Base-by-base conservation (phyloP, 2,797 vertebrate species). In the Acrossocheilus fasciatus region DNA sequence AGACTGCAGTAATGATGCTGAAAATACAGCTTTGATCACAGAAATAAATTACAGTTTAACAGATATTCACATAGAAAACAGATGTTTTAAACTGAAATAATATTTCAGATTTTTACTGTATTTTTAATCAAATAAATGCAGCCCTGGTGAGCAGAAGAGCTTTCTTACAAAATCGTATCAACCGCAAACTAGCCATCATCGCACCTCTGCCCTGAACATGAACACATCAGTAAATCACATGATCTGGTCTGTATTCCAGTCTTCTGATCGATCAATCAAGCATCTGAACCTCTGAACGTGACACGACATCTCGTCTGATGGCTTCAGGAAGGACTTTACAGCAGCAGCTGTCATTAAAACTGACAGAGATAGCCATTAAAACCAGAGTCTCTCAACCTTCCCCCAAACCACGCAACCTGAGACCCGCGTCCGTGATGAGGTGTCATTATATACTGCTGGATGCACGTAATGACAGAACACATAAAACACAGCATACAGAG, bases 381-480 rank as follows among this genome's bases (percentile, higher is more conserved):
- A 47, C 43, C 1, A n/a, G 64, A 34, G 50, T 62, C 52, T 57
- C 59, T 15, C 9, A 70, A 79, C 87, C 64, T 64, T 52, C 64
- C 84, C 76, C 73, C 30, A 52, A 92, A 85, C 73, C 1, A 87
- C 92, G 93, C 93, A 95, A 96, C 94, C 93, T 93, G 95, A 96
- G 92, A 94, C 93, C 92, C 93, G 3, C 90, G 92, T 92, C 93
- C 93, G 93, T 94, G 94, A 95, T 93, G 93, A 94, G 93, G 91
- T 87, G 91, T 93, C 94, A 95, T 95, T 96, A 95, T 94, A 79
- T n/a, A 93, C 92, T 92, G 92, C 94, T 92, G 92, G 93, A 91
- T 93, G 93, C 93, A 95, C 94, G 94, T 95, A 94, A 95, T 94
- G 94, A 95, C 94, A 94, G 91, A 93, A 92, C 92, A 93, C 92